Evolutionary conservation across 2,113 vertebrate species (phyloP).

Genomic region (Cynopterus brachyotis): DNA sequence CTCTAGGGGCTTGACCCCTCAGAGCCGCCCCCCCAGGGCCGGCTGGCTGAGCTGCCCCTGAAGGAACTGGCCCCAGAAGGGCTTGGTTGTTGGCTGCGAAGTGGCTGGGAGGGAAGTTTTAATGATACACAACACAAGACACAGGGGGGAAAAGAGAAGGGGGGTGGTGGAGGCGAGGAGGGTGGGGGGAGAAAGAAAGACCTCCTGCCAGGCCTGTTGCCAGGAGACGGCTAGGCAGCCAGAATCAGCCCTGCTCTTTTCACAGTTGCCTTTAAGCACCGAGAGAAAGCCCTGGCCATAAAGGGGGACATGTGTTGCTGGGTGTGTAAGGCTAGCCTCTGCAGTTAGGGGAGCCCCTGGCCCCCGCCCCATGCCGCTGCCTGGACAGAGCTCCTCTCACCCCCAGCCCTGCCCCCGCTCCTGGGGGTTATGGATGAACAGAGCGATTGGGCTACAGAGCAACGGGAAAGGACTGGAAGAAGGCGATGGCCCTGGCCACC

Average conservation of each 20-base stretch:
- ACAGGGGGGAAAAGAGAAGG: conserved; percentile 76
- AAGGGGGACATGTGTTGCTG: conserved; percentile 95
- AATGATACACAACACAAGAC: conserved; percentile 87
- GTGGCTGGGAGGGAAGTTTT: conserved; percentile 84
- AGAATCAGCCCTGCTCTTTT: conserved; percentile 97
- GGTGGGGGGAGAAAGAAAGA: conserved; percentile 87
- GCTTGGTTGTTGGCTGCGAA: conserved; percentile 73
- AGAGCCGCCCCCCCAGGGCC: conserved; percentile 35
- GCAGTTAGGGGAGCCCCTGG: conserved; percentile 80
- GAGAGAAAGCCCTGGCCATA: conserved; percentile 87
- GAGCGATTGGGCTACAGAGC: not conserved
- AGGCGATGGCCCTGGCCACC: not conserved
- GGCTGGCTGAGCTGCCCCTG: conserved; percentile 47
- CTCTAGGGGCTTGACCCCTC: conserved; percentile 66
- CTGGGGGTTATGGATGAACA: conserved; percentile 48
- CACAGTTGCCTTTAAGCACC: conserved; percentile 91
- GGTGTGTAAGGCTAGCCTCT: conserved; percentile 86
- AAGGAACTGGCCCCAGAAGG: conserved; percentile 73
- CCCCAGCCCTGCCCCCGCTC: conserved; percentile 44
- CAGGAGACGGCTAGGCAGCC: conserved; percentile 95
- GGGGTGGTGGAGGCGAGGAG: conserved; percentile 55
- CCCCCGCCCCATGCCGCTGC: conserved; percentile 43
- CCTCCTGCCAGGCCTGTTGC: conserved; percentile 95
- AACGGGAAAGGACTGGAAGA: not conserved
- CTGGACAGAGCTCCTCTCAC: not conserved